phyloP scores from a whole-genome alignment of 2,797 vertebrate genomes.

The Coluber constrictor region DNA sequence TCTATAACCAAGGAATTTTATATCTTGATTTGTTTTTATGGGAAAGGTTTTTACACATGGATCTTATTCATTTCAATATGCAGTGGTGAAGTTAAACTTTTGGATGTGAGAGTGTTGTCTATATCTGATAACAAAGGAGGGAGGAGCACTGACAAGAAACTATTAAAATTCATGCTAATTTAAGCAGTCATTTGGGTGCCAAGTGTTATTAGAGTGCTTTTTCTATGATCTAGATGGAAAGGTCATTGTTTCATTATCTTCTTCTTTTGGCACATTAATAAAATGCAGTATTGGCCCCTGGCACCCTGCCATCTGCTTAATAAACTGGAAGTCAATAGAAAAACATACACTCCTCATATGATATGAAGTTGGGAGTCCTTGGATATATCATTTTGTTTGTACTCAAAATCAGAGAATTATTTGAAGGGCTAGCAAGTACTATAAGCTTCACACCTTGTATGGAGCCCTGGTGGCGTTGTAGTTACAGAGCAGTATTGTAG shows the following conservation, averaged over 20 bases:
- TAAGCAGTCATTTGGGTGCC: conserved; percentile 31
- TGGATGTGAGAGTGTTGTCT: background rate
- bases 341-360: background rate
- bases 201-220: conserved; percentile 14
- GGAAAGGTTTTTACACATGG: background rate
- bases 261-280: conserved; percentile 11
- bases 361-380: conserved; percentile 17
- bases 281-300: conserved; percentile 21
- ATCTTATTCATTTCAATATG: background rate
- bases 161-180: conserved; percentile 21
- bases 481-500: background rate
- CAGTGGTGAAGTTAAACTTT: background rate
- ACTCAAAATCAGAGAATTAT: background rate
- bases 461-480: background rate
- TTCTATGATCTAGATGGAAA: background rate
- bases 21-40: background rate
- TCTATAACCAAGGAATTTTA: background rate
- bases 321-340: conserved; percentile 26
- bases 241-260: background rate
- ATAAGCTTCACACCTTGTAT: background rate
- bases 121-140: background rate
- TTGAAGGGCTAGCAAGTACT: no score
- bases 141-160: background rate
- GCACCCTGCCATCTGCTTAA: conserved; percentile 14
- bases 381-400: background rate